Base-by-base conservation (phyloP, 2,888 invertebrate species). In the Drosophila leonis region DNA sequence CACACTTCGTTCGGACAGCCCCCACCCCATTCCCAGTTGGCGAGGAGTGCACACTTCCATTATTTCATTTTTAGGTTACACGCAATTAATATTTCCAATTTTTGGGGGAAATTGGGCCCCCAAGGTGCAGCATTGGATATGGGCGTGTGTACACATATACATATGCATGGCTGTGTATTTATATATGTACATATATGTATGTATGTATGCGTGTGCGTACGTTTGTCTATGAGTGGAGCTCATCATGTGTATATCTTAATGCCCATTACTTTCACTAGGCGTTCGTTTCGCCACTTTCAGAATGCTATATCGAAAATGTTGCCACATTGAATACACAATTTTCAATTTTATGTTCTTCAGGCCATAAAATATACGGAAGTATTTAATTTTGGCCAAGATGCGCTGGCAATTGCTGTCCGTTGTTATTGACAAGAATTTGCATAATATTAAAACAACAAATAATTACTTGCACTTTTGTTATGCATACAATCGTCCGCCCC, bases 191-290 rank as follows among this genome's bases (percentile, higher is more conserved):
- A n/a, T n/a, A n/a, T n/a, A n/a, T n/a, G 44, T 63, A 49, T 70
- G 33, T 42, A 37, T 62, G 27, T 55, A 10, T 51, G n/a, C 41
- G 55, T 55, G 51, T 41, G 54, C 31, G 44, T 48, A 41, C 20
- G 60, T 35, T 5, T 54, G 37, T 12, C 29, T 55, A 18, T 8
- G 55, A 55, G 51, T 60, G 68, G 56, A 55, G 64, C 66, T 63
- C 62, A 61, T 61, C 57, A 72, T 72, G 46, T 78, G 66, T 73
- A 61, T 80, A 81, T 78, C 61, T 70, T 68, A 55, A 64, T 44
- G 74, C 67, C 75, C 78, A 83, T 86, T 90, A 88, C 90, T 88
- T 90, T 86, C 86, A 86, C 88, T 85, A 66, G 77, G 75, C 78
- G 77, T 76, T 74, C 83, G 74, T 71, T 75, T 83, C 72, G 83